Evolutionary conservation across 1,140 invertebrate species (phyloP).

Genomic region (Nasonia longicornis): DNA sequence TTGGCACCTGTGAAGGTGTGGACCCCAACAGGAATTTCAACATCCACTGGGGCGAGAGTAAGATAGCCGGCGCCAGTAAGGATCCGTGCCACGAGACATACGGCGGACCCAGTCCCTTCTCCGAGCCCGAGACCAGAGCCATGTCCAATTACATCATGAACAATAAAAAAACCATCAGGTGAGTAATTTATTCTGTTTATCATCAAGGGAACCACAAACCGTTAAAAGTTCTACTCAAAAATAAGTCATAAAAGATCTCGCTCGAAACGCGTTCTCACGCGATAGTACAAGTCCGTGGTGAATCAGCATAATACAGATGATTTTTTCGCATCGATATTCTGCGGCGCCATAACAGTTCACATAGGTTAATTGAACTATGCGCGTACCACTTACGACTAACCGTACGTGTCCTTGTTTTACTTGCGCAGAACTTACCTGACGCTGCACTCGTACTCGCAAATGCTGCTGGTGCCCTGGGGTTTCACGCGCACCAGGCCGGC

Average conservation of each 20-base stretch:
- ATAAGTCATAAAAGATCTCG: too few relatives aligned
- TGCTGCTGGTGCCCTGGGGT: slow-evolving; percentile 88
- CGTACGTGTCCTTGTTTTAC: neutral
- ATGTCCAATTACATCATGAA: slow-evolving; percentile 74
- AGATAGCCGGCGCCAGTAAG: slow-evolving; percentile 82
- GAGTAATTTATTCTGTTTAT: neutral
- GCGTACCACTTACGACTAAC: slow-evolving; percentile 11
- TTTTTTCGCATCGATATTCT: too few relatives aligned
- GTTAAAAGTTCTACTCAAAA: too few relatives aligned
- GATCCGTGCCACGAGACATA: slow-evolving; percentile 92
- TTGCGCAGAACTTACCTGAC: slow-evolving; percentile 82
- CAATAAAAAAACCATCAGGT: slow-evolving; percentile 67
- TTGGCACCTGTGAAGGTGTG: slow-evolving; percentile 76
- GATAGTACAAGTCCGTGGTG: too few relatives aligned
- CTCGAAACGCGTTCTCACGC: too few relatives aligned
- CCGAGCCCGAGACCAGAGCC: slow-evolving; percentile 90
- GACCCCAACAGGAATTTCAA: slow-evolving; percentile 88
- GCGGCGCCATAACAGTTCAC: too few relatives aligned
- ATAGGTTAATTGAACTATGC: neutral
- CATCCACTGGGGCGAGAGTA: slow-evolving; percentile 79
- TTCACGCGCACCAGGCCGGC: slow-evolving; percentile 77
- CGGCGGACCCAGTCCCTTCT: slow-evolving; percentile 88
- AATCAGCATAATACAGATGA: too few relatives aligned
- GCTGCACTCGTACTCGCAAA: slow-evolving; percentile 91
- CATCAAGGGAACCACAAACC: too few relatives aligned